These are phyloP conservation scores for Diphyllodes magnificus DNA, from an alignment of 2,113 vertebrate genomes.

Conservation along the genomic window DNA sequence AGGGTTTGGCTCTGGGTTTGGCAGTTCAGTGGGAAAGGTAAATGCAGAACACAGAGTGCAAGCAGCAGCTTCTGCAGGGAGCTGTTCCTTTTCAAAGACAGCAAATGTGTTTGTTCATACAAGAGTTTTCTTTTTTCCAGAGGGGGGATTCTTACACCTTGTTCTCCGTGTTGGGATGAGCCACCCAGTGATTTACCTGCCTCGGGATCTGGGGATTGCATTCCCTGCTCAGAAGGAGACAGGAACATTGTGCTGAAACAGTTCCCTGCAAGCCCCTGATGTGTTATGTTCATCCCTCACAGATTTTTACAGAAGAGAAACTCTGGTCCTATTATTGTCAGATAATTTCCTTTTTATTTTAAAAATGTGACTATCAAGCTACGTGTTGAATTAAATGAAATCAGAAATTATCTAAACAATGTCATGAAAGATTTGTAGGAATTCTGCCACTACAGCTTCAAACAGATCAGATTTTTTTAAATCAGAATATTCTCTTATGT, in stretches of 20 bases:
- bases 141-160: too few relatives aligned
- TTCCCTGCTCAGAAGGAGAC: neutral
- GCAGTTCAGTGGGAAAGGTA: neutral
- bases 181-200: neutral
- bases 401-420: neutral
- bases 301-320: neutral
- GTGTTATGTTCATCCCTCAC: neutral
- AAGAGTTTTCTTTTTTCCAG: neutral
- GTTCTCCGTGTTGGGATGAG: neutral
- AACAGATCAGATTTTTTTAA: neutral
- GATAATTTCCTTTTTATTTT: neutral
- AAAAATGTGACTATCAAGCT: neutral
- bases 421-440: neutral
- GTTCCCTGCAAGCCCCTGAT: neutral
- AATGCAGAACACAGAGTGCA: neutral
- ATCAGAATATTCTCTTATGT: neutral
- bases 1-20: too few relatives aligned
- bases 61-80: neutral
- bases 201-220: neutral
- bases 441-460: neutral
- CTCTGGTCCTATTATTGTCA: neutral
- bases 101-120: neutral
- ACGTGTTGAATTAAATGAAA: neutral
- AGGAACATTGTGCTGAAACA: neutral
- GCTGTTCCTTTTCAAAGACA: neutral